Evolutionary conservation across 2,797 vertebrate genomes (phyloP).

Genomic region (Alfaro cultratus): DNA sequence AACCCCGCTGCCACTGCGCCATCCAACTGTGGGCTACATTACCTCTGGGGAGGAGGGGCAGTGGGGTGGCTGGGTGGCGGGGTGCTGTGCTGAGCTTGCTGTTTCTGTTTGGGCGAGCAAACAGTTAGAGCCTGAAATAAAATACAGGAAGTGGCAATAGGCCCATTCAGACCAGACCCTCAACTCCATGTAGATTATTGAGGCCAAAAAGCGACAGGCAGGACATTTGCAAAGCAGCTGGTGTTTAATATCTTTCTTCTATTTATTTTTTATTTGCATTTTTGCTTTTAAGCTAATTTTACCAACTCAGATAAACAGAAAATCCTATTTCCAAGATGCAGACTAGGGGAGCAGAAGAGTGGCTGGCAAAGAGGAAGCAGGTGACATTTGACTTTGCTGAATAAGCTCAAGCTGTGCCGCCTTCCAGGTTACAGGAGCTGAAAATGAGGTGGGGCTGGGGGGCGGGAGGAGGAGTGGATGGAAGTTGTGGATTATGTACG

Average conservation of each 20-base stretch:
- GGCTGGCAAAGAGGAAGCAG: constrained; percentile 83
- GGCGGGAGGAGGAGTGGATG: constrained; percentile 9
- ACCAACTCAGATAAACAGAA: constrained; percentile 67
- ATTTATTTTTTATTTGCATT: constrained; percentile 25
- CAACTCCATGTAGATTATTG: background rate
- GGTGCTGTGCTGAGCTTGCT: constrained; percentile 18
- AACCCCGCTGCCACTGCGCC: background rate
- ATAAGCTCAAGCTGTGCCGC: constrained; percentile 89
- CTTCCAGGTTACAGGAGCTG: constrained; percentile 76
- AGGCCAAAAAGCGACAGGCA: constrained; percentile 51
- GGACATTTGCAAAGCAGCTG: constrained; percentile 12
- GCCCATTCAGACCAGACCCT: background rate
- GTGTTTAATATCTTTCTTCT: constrained; percentile 41
- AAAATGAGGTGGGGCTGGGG: constrained; percentile 17
- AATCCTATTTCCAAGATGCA: constrained; percentile 76
- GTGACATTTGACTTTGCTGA: constrained; percentile 99
- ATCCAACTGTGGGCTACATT: constrained; percentile 10
- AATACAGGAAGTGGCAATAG: background rate
- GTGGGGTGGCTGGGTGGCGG: too few relatives aligned
- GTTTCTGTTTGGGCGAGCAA: background rate
- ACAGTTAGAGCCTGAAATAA: constrained; percentile 1
- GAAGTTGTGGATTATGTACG: constrained; percentile 8
- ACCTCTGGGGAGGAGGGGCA: background rate
- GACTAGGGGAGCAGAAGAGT: constrained; percentile 87
- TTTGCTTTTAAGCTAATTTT: constrained; percentile 68